Evolutionary conservation across 1,140 invertebrate genomes (phyloP).

Genomic region (Bicyclus anynana): DNA sequence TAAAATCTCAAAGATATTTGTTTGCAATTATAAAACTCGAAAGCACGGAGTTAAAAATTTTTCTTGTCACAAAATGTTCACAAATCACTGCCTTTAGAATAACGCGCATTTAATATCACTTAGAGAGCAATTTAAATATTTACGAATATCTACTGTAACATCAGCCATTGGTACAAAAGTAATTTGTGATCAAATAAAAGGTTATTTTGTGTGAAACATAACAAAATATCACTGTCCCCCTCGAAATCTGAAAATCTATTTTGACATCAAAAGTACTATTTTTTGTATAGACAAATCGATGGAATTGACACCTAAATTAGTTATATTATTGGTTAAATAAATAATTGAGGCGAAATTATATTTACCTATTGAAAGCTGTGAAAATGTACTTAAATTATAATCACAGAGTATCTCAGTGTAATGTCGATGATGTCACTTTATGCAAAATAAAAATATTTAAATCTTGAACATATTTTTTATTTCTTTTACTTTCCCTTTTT

Average conservation of each 20-base stretch:
- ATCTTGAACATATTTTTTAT: conserved; percentile 28
- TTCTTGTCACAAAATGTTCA: conserved; percentile 31
- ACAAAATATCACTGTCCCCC: conserved; percentile 23
- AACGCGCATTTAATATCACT: conserved; percentile 35
- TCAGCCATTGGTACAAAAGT: conserved; percentile 40
- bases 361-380: conserved; percentile 66
- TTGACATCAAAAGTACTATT: conserved; percentile 42
- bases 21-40: background rate
- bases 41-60: background rate
- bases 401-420: conserved; percentile 69
- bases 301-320: conserved; percentile 50
- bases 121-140: background rate
- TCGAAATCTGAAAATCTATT: conserved; percentile 37
- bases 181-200: conserved; percentile 38
- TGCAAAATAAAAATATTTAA: conserved; percentile 60
- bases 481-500: background rate
- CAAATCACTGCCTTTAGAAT: conserved; percentile 43
- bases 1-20: too few relatives aligned
- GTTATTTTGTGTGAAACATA: conserved; percentile 38
- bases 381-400: conserved; percentile 71
- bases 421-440: conserved; percentile 65
- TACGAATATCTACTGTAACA: background rate
- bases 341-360: conserved; percentile 40
- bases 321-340: conserved; percentile 15
- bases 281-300: conserved; percentile 43